Evolutionary conservation across 1,140 invertebrate genomes (phyloP).

Genomic region (Ceratina japonica): DNA sequence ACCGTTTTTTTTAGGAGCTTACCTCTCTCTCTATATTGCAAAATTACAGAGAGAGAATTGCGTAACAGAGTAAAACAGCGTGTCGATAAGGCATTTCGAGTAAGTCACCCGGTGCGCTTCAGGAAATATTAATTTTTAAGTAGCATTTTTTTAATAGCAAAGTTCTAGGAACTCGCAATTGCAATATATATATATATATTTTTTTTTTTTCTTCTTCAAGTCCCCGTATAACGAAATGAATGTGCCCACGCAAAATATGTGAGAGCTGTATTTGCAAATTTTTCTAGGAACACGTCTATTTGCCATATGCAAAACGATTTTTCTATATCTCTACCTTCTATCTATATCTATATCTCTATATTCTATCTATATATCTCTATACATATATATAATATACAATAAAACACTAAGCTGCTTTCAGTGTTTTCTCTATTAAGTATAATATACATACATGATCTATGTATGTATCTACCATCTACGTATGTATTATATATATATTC

Average conservation of each 20-base stretch:
- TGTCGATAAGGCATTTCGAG: slow-evolving; percentile 6
- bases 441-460: slow-evolving; percentile 56
- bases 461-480: slow-evolving; percentile 52
- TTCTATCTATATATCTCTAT: slow-evolving; percentile 14
- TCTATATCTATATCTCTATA: slow-evolving; percentile 17
- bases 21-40: background rate
- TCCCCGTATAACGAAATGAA: slow-evolving; percentile 1
- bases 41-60: slow-evolving; percentile 1
- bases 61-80: background rate
- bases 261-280: slow-evolving; percentile 15
- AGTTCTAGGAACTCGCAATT: slow-evolving; percentile 5
- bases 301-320: slow-evolving; percentile 33
- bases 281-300: slow-evolving; percentile 28
- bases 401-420: slow-evolving; percentile 79
- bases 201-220: background rate
- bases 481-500: slow-evolving; percentile 66
- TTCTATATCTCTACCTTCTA: slow-evolving; percentile 22
- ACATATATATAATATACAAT: slow-evolving; percentile 59
- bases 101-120: slow-evolving; percentile 5
- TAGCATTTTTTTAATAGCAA: slow-evolving; percentile 17
- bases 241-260: slow-evolving; percentile 12
- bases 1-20: background rate
- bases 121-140: slow-evolving; percentile 4
- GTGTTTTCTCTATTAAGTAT: slow-evolving; percentile 78
- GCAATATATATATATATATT: background rate